Evolutionary conservation across 2,797 vertebrate genomes (phyloP).

Genomic region (Psittacula derbiana): DNA sequence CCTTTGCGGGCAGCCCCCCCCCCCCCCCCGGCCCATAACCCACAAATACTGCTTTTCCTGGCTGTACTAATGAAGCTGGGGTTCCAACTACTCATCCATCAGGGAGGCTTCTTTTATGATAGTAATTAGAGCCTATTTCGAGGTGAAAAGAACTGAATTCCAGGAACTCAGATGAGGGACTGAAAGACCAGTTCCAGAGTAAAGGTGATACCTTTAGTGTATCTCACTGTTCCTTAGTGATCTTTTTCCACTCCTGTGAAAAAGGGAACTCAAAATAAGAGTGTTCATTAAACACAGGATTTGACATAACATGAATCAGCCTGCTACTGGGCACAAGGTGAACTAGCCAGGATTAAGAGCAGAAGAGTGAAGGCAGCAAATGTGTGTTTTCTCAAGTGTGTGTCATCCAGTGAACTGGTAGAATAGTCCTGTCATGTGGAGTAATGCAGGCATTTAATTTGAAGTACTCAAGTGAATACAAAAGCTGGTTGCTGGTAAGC

Average conservation of each 20-base stretch:
- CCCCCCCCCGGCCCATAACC: accelerated
- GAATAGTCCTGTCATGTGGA: background rate
- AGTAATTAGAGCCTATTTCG: accelerated
- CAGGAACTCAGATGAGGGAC: background rate
- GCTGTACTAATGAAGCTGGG: accelerated
- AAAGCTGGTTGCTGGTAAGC: background rate
- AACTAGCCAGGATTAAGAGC: background rate
- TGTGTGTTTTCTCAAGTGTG: too few relatives aligned
- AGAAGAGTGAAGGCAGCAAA: background rate
- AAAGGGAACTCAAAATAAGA: accelerated
- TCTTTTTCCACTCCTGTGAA: accelerated
- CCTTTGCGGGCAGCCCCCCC: background rate
- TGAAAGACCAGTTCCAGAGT: background rate
- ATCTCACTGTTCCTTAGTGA: accelerated
- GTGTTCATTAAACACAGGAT: accelerated
- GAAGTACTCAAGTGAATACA: background rate
- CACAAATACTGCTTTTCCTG: accelerated
- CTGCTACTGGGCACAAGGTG: background rate
- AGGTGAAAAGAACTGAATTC: background rate
- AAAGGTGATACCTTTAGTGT: accelerated
- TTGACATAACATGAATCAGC: background rate
- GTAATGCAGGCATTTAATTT: accelerated
- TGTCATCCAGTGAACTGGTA: background rate
- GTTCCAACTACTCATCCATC: accelerated
- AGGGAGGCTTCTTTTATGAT: accelerated